phyloP scores from a whole-genome alignment of 2,888 invertebrate species.

The Nephrotoma appendiculata region DNA sequence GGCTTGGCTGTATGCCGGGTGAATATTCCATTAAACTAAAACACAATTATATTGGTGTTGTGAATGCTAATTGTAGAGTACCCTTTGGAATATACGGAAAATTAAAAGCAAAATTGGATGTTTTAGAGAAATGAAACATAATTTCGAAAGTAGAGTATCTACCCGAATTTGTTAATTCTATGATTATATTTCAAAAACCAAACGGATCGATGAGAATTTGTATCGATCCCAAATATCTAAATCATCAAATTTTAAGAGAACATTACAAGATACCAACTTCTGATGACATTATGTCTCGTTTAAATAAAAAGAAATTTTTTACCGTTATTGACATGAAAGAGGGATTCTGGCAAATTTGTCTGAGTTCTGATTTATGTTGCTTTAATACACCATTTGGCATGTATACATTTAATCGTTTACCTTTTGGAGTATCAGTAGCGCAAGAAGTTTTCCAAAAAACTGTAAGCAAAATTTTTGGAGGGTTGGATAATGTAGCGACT shows the following conservation, averaged over 20 bases:
- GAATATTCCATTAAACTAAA: not conserved
- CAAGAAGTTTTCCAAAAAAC: too few relatives aligned
- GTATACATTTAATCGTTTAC: too few relatives aligned
- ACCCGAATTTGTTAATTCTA: slow-evolving; percentile 16
- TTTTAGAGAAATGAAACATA: slow-evolving; percentile 11
- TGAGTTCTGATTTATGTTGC: too few relatives aligned
- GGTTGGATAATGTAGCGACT: too few relatives aligned
- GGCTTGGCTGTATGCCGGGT: not conserved
- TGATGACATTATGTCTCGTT: not conserved
- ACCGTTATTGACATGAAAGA: too few relatives aligned
- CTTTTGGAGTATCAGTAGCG: too few relatives aligned
- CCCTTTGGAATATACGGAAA: not conserved
- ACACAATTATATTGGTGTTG: not conserved
- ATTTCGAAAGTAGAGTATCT: slow-evolving; percentile 15
- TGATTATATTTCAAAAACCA: slow-evolving; percentile 16
- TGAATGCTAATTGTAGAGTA: not conserved
- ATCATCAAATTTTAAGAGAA: slow-evolving; percentile 16
- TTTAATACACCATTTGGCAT: too few relatives aligned
- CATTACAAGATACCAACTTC: slow-evolving; percentile 16
- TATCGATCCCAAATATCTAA: slow-evolving; percentile 17
- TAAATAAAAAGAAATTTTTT: not conserved
- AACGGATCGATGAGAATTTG: slow-evolving; percentile 14
- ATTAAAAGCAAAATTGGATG: not conserved
- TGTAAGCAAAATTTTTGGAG: too few relatives aligned
- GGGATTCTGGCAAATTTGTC: too few relatives aligned